Evolutionary conservation across 2,113 vertebrate genomes (phyloP).

Genomic region (Camelus dromedarius): DNA sequence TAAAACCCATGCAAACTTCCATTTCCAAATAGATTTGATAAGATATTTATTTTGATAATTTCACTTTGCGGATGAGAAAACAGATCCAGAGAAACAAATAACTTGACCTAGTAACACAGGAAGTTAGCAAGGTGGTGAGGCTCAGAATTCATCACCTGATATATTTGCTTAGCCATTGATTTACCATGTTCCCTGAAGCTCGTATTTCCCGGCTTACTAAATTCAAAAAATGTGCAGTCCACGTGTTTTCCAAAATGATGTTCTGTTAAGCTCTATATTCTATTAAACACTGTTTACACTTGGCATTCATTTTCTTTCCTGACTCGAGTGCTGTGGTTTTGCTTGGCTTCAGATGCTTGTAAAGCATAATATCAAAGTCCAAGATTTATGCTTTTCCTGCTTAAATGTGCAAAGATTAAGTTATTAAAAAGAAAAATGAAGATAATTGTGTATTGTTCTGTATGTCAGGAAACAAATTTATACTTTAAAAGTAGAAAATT

Average conservation of each 20-base stretch:
- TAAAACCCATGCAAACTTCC: not conserved
- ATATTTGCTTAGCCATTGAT: not conserved
- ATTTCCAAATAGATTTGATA: not conserved
- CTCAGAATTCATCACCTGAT: not conserved
- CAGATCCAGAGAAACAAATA: not conserved
- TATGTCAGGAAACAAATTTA: not conserved
- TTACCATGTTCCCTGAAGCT: not conserved
- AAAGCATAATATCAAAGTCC: not conserved
- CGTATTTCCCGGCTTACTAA: not conserved
- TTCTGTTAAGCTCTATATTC: not conserved
- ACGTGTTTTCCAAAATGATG: not conserved
- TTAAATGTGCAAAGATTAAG: not conserved
- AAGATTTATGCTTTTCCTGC: not conserved
- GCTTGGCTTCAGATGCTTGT: not conserved
- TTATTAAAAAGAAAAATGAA: slow-evolving; percentile 46
- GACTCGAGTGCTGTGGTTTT: not conserved
- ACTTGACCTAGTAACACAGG: not conserved
- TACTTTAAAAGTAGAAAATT: slow-evolving; percentile 25
- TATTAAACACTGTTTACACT: not conserved
- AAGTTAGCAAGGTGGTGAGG: not conserved
- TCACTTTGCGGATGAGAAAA: slow-evolving; percentile 24
- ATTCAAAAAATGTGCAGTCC: not conserved
- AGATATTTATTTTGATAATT: slow-evolving; percentile 40
- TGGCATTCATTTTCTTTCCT: not conserved
- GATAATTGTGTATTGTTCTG: not conserved